Conservation (phyloP, 2,113 vertebrate species). For the Ranitomeya variabilis region DNA sequence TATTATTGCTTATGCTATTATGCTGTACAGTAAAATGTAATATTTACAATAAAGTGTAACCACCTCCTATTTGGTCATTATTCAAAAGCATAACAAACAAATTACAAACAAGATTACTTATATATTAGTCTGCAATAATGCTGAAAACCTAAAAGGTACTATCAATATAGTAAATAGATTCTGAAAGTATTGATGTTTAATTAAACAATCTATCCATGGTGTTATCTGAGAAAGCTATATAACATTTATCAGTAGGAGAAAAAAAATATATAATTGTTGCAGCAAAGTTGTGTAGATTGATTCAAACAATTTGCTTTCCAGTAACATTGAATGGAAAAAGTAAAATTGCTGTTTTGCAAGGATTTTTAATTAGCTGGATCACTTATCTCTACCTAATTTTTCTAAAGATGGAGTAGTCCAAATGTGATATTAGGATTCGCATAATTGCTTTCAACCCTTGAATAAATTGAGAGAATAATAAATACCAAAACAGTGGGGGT, state of each 20-base stretch:
- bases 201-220: slow-evolving; percentile 49
- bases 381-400: slow-evolving; percentile 42
- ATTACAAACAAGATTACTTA: slow-evolving; percentile 6
- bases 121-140: slow-evolving; percentile 16
- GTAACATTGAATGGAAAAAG: neutral
- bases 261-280: slow-evolving; percentile 34
- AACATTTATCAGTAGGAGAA: slow-evolving; percentile 27
- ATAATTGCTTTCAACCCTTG: slow-evolving; percentile 7
- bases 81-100: neutral
- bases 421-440: slow-evolving; percentile 14
- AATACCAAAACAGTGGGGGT: neutral
- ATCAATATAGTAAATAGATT: slow-evolving; percentile 50
- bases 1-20: neutral
- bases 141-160: slow-evolving; percentile 21
- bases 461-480: neutral
- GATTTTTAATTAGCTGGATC: slow-evolving; percentile 50
- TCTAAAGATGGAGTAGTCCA: slow-evolving; percentile 4
- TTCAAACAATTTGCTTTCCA: slow-evolving; percentile 50
- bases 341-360: slow-evolving; percentile 49
- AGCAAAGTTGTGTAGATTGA: slow-evolving; percentile 27
- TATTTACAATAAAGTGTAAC: neutral
- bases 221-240: slow-evolving; percentile 37
- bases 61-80: neutral
- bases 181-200: slow-evolving; percentile 48
- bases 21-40: neutral